These are phyloP conservation scores for Glomeris maerens DNA, from an alignment of 1,140 invertebrate species.

Conservation along the genomic window DNA sequence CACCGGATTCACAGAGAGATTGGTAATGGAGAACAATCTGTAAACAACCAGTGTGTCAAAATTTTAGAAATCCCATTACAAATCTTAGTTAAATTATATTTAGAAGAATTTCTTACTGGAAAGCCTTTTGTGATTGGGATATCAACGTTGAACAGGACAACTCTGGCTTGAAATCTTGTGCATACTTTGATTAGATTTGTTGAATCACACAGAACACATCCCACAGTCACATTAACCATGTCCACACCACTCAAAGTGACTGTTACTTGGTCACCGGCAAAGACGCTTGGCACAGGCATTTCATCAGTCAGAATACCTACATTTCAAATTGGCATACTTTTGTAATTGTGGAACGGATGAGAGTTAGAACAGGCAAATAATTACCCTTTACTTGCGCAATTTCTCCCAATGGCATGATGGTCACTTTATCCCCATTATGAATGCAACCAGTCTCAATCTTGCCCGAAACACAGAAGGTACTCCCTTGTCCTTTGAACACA, in stretches of 20 bases:
- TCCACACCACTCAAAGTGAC: constrained; percentile 60
- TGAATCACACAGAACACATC: constrained; percentile 71
- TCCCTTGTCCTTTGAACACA: constrained; percentile 71
- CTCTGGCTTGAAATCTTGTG: constrained; percentile 67
- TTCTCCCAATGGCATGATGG: constrained; percentile 75
- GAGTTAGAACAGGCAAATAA: constrained; percentile 7
- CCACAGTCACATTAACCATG: constrained; percentile 57
- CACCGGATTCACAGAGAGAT: constrained; percentile 73
- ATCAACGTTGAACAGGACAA: constrained; percentile 84
- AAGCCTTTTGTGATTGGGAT: constrained; percentile 84
- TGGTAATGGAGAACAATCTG: constrained; percentile 79
- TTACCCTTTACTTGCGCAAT: constrained; percentile 54
- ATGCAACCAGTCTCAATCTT: constrained; percentile 81
- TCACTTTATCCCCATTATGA: constrained; percentile 66
- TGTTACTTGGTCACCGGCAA: constrained; percentile 85
- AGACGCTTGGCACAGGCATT: constrained; percentile 48
- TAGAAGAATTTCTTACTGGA: constrained; percentile 40
- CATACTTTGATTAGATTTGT: constrained; percentile 59
- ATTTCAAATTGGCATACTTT: constrained; percentile 6
- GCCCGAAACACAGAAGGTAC: constrained; percentile 74
- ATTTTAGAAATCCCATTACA: not conserved
- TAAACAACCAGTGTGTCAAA: constrained; percentile 16
- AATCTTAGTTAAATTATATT: not conserved
- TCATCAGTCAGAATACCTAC: constrained; percentile 57
- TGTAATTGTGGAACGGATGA: not conserved